Base-by-base conservation (phyloP, 1,140 invertebrate species). In the Tetragnatha versicolor region DNA sequence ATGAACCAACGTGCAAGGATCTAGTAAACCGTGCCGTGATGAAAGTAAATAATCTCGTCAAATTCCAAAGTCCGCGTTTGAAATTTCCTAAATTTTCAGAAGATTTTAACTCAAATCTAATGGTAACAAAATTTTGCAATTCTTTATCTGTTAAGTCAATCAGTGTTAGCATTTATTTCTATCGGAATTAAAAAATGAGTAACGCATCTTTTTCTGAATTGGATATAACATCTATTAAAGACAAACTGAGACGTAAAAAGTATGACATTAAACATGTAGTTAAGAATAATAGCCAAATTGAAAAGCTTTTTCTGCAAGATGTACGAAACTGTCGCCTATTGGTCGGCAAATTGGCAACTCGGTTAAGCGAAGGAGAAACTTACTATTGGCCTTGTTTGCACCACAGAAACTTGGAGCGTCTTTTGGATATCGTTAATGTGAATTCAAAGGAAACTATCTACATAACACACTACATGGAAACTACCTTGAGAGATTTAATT, bases 321-420 rank as follows among this genome's bases (percentile, higher is more conserved):
- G 55, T 53, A 39, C n/a, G 55, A 14, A 39, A 10, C 1, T 29
- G 27, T 17, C 0, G 31, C 3, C 22, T 35, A 12, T n/a, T 55
- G 14, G 14, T 51, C n/a, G 68, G 68, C 2, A 70, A 70, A 25
- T 3, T 70, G 22, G 49, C 33, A 0, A 39, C 17, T 4, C n/a
- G 20, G 17, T 70, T 27, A 22, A 35, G 47, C 14, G 61, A 77
- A 66, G 42, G 58, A 2, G 73, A 77, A 33, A 25, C 22, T 2
- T 42, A 27, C 35, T 49, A 77, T 6, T 66, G 73, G 61, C 73
- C 73, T 9, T 6, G n/a, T 4, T 20, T 77, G 9, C 33, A 60
- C 3, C 73, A 77, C n/a, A 25, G 42, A 33, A 77, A 49, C 10
- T 37, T 77, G 25, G 63, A 25, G 20, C 47, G 60, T 42, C 49